Evolutionary conservation across 2,888 invertebrate genomes (phyloP).

Genomic region (Cantharis flavilabris): DNA sequence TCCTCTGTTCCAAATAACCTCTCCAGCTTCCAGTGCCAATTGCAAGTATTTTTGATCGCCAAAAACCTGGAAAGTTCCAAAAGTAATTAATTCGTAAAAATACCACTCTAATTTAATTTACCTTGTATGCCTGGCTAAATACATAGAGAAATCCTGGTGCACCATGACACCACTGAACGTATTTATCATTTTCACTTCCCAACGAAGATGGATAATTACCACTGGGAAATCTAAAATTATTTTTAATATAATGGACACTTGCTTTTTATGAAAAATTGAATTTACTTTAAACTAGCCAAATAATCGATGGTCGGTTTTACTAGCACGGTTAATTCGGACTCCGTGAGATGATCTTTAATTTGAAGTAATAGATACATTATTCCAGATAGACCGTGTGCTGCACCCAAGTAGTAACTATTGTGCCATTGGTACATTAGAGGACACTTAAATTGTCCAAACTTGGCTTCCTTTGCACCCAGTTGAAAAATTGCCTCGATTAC

Average conservation of each 20-base stretch:
- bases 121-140: constrained; percentile 70
- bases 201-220: constrained; percentile 81
- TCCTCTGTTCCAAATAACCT: constrained; percentile 82
- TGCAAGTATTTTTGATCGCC: constrained; percentile 69
- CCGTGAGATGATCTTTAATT: constrained; percentile 64
- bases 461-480: constrained; percentile 67
- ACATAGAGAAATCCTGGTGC: constrained; percentile 83
- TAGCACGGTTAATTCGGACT: constrained; percentile 61
- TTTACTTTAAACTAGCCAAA: constrained; percentile 58
- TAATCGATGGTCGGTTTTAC: constrained; percentile 70
- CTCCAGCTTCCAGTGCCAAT: constrained; percentile 71
- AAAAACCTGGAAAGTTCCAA: constrained; percentile 62
- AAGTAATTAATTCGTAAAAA: not conserved
- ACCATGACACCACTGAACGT: constrained; percentile 96
- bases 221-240: constrained; percentile 56
- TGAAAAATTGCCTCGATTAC: constrained; percentile 65
- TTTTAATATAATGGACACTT: not conserved
- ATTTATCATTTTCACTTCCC: constrained; percentile 69
- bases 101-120: constrained; percentile 44
- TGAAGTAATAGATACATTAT: constrained; percentile 83
- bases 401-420: constrained; percentile 82
- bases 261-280: not conserved
- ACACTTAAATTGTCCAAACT: constrained; percentile 58
- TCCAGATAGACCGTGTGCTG: constrained; percentile 86
- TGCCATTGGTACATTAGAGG: constrained; percentile 89